Percentiles rank a stretch among this genome's conserved stretches.
These are phyloP conservation scores for Tetramorium bicarinatum DNA, from an alignment of 2,888 invertebrate genomes.

Conservation along the genomic window DNA sequence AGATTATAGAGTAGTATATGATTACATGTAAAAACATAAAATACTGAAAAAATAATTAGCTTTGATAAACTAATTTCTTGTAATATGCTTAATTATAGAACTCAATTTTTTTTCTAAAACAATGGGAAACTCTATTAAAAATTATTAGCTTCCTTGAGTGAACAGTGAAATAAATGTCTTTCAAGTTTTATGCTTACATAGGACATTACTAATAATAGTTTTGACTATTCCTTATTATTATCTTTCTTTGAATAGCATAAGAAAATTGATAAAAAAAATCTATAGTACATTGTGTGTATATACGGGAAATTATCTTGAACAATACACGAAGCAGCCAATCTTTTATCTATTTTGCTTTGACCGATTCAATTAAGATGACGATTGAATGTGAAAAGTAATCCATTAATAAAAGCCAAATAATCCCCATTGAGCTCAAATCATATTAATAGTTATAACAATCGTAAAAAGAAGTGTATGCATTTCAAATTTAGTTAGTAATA, in stretches of 20 bases:
- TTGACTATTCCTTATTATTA: background rate
- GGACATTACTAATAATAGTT: background rate
- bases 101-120: background rate
- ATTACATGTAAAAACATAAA: background rate
- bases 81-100: conserved; percentile 7
- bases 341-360: conserved; percentile 7
- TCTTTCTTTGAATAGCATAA: background rate
- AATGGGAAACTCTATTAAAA: background rate
- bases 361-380: background rate
- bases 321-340: background rate
- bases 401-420: conserved; percentile 1
- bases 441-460: background rate
- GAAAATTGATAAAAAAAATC: background rate
- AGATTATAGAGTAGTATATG: background rate
- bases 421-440: background rate
- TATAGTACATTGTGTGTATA: too few species aligned
- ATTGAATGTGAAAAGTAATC: background rate
- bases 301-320: background rate
- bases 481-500: conserved; percentile 5
- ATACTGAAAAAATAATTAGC: background rate
- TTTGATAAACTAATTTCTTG: background rate
- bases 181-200: background rate
- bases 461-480: conserved; percentile 11
- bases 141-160: background rate
- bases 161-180: background rate